Conservation (phyloP, 2,888 invertebrate species). For the Steinernema carpocapsae region DNA sequence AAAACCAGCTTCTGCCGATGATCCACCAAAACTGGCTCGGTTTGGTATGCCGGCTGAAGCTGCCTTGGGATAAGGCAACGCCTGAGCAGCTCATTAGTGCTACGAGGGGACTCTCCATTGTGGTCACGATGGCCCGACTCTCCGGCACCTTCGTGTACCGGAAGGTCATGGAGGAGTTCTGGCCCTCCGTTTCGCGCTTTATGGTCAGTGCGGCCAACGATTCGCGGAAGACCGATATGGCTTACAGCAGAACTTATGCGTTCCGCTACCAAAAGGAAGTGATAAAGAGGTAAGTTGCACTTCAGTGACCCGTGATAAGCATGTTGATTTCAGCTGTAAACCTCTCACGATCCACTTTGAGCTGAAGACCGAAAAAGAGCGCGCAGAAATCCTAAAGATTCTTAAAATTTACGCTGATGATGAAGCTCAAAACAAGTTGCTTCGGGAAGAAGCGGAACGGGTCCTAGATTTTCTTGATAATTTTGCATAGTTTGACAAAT, state of each 20-base stretch:
- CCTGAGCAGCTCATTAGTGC: background rate
- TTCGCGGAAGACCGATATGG: slow-evolving; percentile 16
- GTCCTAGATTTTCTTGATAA: background rate
- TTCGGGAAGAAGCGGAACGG: slow-evolving; percentile 21
- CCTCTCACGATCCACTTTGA: background rate
- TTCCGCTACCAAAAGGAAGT: slow-evolving; percentile 45
- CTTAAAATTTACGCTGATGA: slow-evolving; percentile 19
- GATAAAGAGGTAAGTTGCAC: background rate
- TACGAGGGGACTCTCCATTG: slow-evolving; percentile 39
- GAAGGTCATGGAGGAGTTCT: slow-evolving; percentile 51
- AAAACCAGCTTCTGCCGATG: slow-evolving; percentile 63
- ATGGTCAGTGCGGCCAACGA: slow-evolving; percentile 33
- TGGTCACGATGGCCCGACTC: slow-evolving; percentile 50
- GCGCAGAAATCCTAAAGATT: background rate
- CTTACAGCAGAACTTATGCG: slow-evolving; percentile 39
- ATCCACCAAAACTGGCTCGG: slow-evolving; percentile 62
- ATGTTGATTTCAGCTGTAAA: slow-evolving; percentile 35
- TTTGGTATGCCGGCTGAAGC: slow-evolving; percentile 36
- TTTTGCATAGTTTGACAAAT: background rate
- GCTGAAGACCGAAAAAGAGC: background rate
- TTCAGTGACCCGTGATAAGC: background rate
- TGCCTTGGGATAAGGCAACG: background rate
- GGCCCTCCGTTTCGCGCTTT: slow-evolving; percentile 45
- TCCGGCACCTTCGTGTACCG: slow-evolving; percentile 55
- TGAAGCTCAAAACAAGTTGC: slow-evolving; percentile 20